phyloP scores from a whole-genome alignment of 2,797 vertebrate genomes.

The Gallinago solitaria region DNA sequence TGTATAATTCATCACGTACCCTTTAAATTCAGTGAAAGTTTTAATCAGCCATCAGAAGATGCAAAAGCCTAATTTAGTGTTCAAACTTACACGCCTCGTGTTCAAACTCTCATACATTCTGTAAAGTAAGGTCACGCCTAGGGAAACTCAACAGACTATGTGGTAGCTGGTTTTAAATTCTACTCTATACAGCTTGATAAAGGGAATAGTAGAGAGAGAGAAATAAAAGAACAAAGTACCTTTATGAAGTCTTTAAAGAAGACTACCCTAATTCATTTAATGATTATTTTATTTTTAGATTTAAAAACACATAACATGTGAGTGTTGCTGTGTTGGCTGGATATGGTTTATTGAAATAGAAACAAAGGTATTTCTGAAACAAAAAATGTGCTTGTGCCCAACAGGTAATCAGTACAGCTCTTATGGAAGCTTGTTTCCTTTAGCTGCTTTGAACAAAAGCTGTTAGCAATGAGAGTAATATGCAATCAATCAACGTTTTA shows the following conservation, averaged over 20 bases:
- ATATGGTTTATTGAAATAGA: background rate
- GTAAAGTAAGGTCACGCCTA: background rate
- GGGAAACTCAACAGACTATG: background rate
- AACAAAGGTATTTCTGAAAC: background rate
- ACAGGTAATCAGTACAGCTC: background rate
- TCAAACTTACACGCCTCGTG: background rate
- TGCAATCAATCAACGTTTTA: background rate
- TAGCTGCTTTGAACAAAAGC: background rate
- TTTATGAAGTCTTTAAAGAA: background rate
- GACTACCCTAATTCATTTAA: background rate
- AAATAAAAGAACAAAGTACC: background rate
- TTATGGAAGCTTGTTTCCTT: constrained; percentile 11
- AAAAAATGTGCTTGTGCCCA: background rate
- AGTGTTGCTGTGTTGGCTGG: background rate
- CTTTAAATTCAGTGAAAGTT: background rate
- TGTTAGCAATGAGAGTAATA: background rate
- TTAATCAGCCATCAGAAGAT: background rate
- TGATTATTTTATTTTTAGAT: background rate
- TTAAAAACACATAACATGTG: constrained; percentile 2
- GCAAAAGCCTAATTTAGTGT: background rate
- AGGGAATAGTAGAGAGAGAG: background rate
- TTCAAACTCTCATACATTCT: background rate
- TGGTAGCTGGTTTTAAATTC: background rate
- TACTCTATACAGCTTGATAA: background rate
- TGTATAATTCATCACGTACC: background rate